Evolutionary conservation across 1,140 invertebrate species (phyloP).

Genomic region (Berghia stephanieae): DNA sequence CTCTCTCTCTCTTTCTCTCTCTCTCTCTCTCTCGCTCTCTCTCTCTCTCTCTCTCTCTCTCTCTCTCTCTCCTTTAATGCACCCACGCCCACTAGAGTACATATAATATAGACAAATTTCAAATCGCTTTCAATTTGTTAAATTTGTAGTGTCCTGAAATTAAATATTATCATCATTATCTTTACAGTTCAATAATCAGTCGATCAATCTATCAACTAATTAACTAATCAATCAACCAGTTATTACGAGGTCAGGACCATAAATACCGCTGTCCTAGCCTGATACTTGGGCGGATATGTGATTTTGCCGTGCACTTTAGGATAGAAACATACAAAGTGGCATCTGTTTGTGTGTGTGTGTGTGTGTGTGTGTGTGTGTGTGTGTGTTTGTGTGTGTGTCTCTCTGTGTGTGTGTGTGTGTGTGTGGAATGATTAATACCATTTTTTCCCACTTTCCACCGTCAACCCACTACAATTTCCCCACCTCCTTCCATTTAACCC

Average conservation of each 20-base stretch:
- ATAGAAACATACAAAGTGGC: background rate
- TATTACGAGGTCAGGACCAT: background rate
- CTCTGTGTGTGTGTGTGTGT: background rate
- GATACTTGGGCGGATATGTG: background rate
- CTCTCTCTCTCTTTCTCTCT: slow-evolving; percentile 25
- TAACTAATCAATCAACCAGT: background rate
- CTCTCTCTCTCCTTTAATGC: background rate
- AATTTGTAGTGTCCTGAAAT: background rate
- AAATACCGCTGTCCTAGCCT: background rate
- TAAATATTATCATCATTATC: background rate
- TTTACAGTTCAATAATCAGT: too few species aligned
- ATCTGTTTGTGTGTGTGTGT: background rate
- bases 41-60: slow-evolving; percentile 26
- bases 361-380: background rate
- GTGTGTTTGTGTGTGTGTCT: background rate
- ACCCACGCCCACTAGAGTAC: background rate
- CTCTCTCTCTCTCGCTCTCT: slow-evolving; percentile 23
- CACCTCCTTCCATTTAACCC: too few species aligned
- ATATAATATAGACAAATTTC: background rate
- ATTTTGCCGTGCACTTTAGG: background rate
- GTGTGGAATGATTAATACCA: too few species aligned
- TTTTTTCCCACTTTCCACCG: too few species aligned
- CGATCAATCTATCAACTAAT: too few species aligned
- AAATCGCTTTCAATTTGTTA: too few species aligned
- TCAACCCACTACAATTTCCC: too few species aligned